Base-by-base conservation (phyloP, 2,888 invertebrate species). In the Ectobius pallidus region DNA sequence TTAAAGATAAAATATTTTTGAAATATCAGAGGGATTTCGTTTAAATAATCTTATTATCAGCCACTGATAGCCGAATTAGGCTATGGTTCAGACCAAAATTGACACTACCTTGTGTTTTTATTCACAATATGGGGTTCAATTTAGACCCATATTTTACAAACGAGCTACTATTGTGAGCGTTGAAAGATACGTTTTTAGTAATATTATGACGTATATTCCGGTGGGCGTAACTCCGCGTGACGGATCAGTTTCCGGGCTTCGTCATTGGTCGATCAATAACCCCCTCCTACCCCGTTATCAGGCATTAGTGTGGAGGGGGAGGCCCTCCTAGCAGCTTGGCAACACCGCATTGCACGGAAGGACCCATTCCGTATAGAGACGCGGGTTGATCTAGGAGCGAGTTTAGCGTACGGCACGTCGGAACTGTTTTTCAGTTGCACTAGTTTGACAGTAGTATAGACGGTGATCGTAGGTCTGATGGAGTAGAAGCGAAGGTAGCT, bases 221-320 rank as follows among this genome's bases (percentile, higher is more conserved):
- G 46, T 65, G 65, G 65, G 65, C 65, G 65, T 65, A 46, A 65
- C 65, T 44, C 14, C 44, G 1, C 46, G 18, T 65, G 65, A 65
- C 65, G 65, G 65, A 65, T 65, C 65, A 65, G 65, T 65, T 46
- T 65, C 65, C 46, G 65, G 65, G 65, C 42, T 22, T 44, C 65
- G 65, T 65, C 71, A 71, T 73, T 71, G 73, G 73, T 73, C 65
- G 73, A 73, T 73, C 73, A 73, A 73, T 73, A 73, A 70, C 71
- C 55, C 68, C 58, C 46, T 14, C n/a, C 39, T 18, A 25, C 58
- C 27, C 70, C 55, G 27, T 63, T 25, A 27, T 20, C 46, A 25
- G 20, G 52, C n/a, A n/a, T n/a, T n/a, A n/a, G n/a, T n/a, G n/a
- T 49, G 49, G 32, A 30, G n/a, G n/a, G n/a, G n/a, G n/a, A 9